Evolutionary conservation across 2,797 vertebrate species (phyloP), one percentile per base, ranked within the genome.

Genomic region (Malurus leucopterus): DNA sequence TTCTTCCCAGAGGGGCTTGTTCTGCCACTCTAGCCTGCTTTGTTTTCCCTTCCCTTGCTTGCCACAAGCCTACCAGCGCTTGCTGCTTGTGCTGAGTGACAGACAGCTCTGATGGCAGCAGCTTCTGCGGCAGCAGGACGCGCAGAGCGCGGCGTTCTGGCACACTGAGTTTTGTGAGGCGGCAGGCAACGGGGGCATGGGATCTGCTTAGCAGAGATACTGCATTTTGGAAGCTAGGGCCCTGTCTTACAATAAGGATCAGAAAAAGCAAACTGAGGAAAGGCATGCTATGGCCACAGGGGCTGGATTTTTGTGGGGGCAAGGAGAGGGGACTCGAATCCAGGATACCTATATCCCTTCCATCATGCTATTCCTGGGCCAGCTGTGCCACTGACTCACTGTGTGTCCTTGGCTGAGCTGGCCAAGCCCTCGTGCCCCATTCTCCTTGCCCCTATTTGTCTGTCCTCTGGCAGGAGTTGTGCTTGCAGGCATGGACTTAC

Each of bases 61-160:
- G 61, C 43, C 6, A 5, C 4, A 5, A 75, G 23, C 51, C 36
- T 5, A 1, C 29, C 16, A 18, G 50, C 0, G 0, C 40, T 61
- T 23, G 30, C 36, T 62, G 63, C 50, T 79, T 0, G 0, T 30
- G 50, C 82, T 4, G 13, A 57, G 69, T 49, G 72, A 20, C 49
- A 80, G 83, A 40, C 26, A 88, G 55, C n/a, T 6, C 46, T 32
- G 47, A 36, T 0, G 0, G 76, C 75, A 71, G 50, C 64, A 79
- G 47, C 29, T 70, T 49, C 75, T n/a, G 84, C 0, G 0, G 65
- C 82, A 85, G 38, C 1, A 1, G 72, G 65, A 63, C 0, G 0
- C 0, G 0, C 11, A 0, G 1, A 69, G 46, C 3, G 0, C 0
- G 1, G 40, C 0, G 0, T 59, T 63, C 23, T 69, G 57, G 64